A percentile compares a stretch with the other conserved stretches of the same genome.
These are phyloP conservation scores for Staurois parvus DNA, from an alignment of 2,797 vertebrate genomes.

Conservation along the genomic window DNA sequence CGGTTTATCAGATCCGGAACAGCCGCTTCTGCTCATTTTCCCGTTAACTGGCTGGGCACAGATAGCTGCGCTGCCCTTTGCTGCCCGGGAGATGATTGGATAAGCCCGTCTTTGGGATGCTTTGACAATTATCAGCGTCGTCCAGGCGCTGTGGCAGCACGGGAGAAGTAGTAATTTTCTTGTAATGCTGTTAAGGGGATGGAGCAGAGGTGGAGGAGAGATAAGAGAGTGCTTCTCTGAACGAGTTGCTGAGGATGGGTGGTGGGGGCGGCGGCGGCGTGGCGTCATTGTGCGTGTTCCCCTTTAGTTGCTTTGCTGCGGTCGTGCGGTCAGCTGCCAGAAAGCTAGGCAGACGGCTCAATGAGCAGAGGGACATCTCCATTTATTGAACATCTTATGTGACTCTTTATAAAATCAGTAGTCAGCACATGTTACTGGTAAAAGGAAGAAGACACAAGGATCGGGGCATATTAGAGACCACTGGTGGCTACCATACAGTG, in stretches of 20 bases:
- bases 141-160: constrained; percentile 24
- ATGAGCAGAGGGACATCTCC: background rate
- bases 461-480: too few relatives aligned
- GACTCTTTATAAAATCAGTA: too few relatives aligned
- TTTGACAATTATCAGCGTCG: constrained; percentile 32
- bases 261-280: background rate
- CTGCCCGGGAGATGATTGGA: constrained; percentile 33
- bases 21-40: background rate
- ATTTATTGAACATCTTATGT: background rate
- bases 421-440: too few relatives aligned
- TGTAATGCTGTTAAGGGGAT: background rate
- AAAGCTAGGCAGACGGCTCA: background rate
- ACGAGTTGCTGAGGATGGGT: background rate
- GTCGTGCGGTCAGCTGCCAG: background rate
- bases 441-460: too few relatives aligned
- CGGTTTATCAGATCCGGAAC: constrained; percentile 11
- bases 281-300: background rate
- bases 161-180: constrained; percentile 21
- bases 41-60: constrained; percentile 10
- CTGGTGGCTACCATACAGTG: too few relatives aligned
- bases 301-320: background rate
- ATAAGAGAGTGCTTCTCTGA: constrained; percentile 19
- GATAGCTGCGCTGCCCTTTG: constrained; percentile 36
- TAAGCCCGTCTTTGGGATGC: constrained; percentile 5
- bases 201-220: constrained; percentile 21